Base-by-base conservation (phyloP, 2,113 vertebrate species). In the Megalops atlanticus region DNA sequence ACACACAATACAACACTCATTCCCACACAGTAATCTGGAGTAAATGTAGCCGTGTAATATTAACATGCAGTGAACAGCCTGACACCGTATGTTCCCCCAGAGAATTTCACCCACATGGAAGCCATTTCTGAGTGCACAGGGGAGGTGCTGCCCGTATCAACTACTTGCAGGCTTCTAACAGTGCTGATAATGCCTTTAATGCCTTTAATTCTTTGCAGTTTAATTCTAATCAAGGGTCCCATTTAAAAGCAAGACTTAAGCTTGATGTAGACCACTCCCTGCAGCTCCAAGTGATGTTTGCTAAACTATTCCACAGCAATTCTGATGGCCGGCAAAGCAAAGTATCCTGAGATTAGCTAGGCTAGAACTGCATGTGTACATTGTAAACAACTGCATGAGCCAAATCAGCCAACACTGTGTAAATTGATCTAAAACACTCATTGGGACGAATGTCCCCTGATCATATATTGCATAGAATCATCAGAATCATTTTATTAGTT, bases 101-200 rank as follows among this genome's bases (percentile, higher is more conserved):
- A 80, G 81, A 77, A 83, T 85, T 86, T 84, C 80, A 87, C 81
- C 84, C 76, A 82, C 84, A 72, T 40, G 78, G 77, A 82, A 85
- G 49, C 69, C 45, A 84, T 83, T 77, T 49, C 74, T 80, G 73
- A 78, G 83, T 76, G 84, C 80, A 87, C 83, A 84, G 84, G 84
- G 89, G 58, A 64, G n/a, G 3, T 80, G 72, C 79, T 83, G 54
- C 89, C 84, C 72, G 83, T 79, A 82, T 86, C 84, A 87, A 87
- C 83, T 58, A 71, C 77, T 73, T 88, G 85, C 35, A 49, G 75
- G 83, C 86, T 84, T 83, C 43, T 77, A 68, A 82, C 81, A 82
- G 58, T 64, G n/a, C 3, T 11, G 7, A 64, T 24, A 58, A 18
- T n/a, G 16, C 52, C n/a, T 18, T 18, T 58, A 18, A 8, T n/a